Base-by-base conservation (phyloP, 2,113 vertebrate genomes). In the Cromileptes altivelis region DNA sequence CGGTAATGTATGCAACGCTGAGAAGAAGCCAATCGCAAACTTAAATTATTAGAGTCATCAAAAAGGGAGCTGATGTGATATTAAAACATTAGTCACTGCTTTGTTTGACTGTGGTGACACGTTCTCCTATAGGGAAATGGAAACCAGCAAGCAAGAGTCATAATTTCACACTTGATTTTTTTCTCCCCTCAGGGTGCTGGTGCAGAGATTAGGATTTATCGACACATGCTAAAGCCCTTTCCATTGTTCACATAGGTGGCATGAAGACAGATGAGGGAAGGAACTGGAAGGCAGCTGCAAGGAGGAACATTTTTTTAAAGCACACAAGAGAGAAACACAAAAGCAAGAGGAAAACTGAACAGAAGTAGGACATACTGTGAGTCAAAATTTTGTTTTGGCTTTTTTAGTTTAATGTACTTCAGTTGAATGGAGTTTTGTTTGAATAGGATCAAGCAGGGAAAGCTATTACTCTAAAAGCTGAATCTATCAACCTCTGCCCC, bases 141-240 rank as follows among this genome's bases (percentile, higher is more conserved):
- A 86, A 75, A 78, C 49, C 47, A 76, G 67, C 25, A 64, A 68
- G 52, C 73, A 69, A 25, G 55, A 64, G 50, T 63, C 45, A 53
- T 62, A 19, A 75, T 65, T 82, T 74, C 23, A 75, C 19, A 75
- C 19, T 56, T 58, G 17, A 4, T 64, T 64, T 23, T 64, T 23
- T 58, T 71, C 21, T n/a, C 27, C 33, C 25, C 53, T 57, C 69
- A 1, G 23, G 60, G 27, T 63, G 42, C 57, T 64, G 37, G n/a
- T 45, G 37, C 65, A 78, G 58, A 74, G 67, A 87, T 85, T 78
- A 83, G 52, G 81, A 82, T 82, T 89, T 55, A 83, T 52, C 70
- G 68, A 79, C 25, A 81, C 13, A 79, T 58, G 78, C 30, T 79
- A 56, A 86, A 73, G 63, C n/a, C 47, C 21, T 75, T 81, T 81